Evolutionary conservation across 1,140 invertebrate species (phyloP), one percentile per base, ranked within the genome.

Genomic region (Halictus rubicundus): DNA sequence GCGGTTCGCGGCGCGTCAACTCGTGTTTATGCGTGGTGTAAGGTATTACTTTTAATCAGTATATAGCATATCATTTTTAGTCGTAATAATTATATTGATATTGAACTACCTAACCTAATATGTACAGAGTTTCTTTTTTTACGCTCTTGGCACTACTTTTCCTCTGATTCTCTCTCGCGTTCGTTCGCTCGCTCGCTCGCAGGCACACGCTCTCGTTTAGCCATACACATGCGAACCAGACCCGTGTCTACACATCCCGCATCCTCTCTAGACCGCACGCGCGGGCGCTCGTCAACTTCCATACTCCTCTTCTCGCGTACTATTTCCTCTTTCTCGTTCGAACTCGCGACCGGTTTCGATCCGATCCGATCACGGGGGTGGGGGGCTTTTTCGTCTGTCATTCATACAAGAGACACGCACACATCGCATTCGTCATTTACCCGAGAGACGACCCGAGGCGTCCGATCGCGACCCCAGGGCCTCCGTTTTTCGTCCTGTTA

Each of bases 101-200:
- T 92, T 92, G 88, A 90, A 91, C 90, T 92, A 92, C 89, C 91
- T 92, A 92, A 80, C 87, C 90, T 92, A 92, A 91, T 92, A 92
- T 92, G 89, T 92, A 92, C 91, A 92, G 74, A 87, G 81, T 90
- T 89, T 85, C 83, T 78, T 70, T 61, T 59, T 74, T 80, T 75
- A 89, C 87, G 87, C 88, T 90, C 89, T 92, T 91, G 90, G 89
- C 90, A 91, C 90, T 91, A 90, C 88, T 80, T 89, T 86, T 88
- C 81, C 66, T 54, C 32, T 61, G 63, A 70, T 60, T n/a, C 63
- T 66, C 71, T 32, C 74, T 75, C 32, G n/a, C 63, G 78, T 66
- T n/a, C 54, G 49, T 39, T 72, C 19, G 14, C 57, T 37, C 39
- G 37, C 37, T 39, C 37, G 42, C 46, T 73, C 39, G n/a, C 54